A percentile compares a stretch with the other conserved stretches of the same genome.
Evolutionary conservation across 2,113 vertebrate genomes (phyloP).

Genomic region (Sterna hirundo): DNA sequence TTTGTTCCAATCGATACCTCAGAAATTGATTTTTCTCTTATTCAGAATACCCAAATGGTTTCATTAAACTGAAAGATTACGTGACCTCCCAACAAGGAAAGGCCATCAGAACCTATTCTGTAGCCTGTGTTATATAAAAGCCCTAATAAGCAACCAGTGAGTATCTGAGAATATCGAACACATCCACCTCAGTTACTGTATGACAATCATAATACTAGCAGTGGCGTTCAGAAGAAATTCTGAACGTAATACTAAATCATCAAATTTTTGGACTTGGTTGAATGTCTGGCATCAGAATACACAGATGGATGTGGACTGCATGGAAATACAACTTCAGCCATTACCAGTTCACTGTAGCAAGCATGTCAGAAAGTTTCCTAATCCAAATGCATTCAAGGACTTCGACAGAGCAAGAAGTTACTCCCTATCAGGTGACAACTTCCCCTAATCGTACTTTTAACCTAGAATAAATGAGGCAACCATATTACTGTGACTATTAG

Average conservation of each 20-base stretch:
- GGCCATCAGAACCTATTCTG: neutral
- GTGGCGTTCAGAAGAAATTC: neutral
- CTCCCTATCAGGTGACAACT: neutral
- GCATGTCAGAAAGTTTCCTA: neutral
- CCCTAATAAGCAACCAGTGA: neutral
- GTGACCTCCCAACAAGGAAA: neutral
- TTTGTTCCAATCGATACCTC: slow-evolving; percentile 2
- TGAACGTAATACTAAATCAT: neutral
- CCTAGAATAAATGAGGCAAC: neutral
- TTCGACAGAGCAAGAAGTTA: neutral
- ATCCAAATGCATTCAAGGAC: neutral
- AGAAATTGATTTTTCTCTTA: slow-evolving; percentile 20
- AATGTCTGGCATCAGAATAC: neutral
- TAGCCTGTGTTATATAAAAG: neutral
- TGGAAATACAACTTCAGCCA: neutral
- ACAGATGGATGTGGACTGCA: neutral
- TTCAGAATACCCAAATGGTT: neutral
- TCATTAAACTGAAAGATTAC: slow-evolving; percentile 11
- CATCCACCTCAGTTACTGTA: neutral
- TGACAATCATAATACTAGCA: neutral
- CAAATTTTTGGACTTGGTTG: neutral
- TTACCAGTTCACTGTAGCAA: neutral
- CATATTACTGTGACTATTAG: neutral
- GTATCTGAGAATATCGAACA: neutral
- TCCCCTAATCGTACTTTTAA: neutral